Evolutionary conservation across 1,140 invertebrate species (phyloP), one percentile per base, ranked within the genome.

Genomic region (Aphidius ervi): DNA sequence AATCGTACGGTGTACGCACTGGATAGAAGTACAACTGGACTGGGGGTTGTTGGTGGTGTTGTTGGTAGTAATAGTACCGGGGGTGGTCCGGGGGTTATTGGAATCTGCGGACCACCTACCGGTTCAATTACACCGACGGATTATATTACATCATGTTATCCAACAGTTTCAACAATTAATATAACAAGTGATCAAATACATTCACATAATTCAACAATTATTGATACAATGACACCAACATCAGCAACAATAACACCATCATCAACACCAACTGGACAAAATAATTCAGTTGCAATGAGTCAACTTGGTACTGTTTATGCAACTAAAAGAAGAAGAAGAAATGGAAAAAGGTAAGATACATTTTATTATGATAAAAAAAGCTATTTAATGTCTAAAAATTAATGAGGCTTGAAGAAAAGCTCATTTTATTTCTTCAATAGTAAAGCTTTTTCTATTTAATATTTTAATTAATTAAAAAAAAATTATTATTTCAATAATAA

Each of bases 281-380:
- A 81, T 65, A 79, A 83, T 67, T 70, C 79, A 65, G 74, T 81
- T 59, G 78, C 79, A 64, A 89, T 93, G 83, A 94, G 90, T 81
- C 92, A 95, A 72, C 85, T 95, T 66, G 92, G 92, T 63, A 96
- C 94, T 67, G 94, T 96, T 70, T 97, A 97, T 77, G 94, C 94
- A 60, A 97, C 94, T 59, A 97, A 97, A 77, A 80, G 94, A 69
- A 83, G 94, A 74, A 82, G 94, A 71, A 83, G 94, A 69, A 97
- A 95, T 79, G 94, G 93, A 66, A 97, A 97, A 84, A 96, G 92
- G 94, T 97, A 81, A 82, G 83, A 69, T 46, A 45, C 39, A 20
- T 50, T 61, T 55, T 10, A 20, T 16, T 16, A 16, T 16, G 16
- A 16, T 16, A 16, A 16, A 16, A 16, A 16, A 16, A 16, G 16